Evolutionary conservation across 2,797 vertebrate genomes (phyloP).

Genomic region (Gorsachius magnificus): DNA sequence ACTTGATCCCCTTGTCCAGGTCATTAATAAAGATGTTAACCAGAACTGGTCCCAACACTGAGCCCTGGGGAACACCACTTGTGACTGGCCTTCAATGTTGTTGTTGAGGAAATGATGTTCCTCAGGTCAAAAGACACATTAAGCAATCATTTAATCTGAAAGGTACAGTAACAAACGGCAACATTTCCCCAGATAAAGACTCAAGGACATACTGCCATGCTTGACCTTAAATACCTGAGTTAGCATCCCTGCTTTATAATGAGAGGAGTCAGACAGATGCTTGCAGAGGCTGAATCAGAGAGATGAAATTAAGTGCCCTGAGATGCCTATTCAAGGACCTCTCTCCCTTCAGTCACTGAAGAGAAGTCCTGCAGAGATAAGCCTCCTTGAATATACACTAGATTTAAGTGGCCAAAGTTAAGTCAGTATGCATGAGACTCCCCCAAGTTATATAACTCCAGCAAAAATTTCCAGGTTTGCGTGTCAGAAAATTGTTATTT

Average conservation of each 20-base stretch:
- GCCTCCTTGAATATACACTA: not conserved
- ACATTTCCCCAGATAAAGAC: not conserved
- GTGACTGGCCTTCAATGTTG: too few species aligned
- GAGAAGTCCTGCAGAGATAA: slow-evolving; percentile 2
- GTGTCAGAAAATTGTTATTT: not conserved
- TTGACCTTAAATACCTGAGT: slow-evolving; percentile 12
- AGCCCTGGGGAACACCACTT: too few species aligned
- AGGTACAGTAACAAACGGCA: not conserved
- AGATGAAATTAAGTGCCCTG: not conserved
- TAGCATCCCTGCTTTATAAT: not conserved
- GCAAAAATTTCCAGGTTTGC: not conserved
- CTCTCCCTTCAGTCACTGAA: not conserved
- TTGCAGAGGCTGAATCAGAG: not conserved
- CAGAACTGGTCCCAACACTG: too few species aligned
- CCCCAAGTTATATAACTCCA: not conserved
- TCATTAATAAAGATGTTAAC: too few species aligned
- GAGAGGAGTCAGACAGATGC: not conserved
- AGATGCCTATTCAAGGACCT: not conserved
- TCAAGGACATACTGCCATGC: not conserved
- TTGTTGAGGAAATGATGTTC: not conserved
- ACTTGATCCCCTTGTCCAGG: too few species aligned
- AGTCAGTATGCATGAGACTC: not conserved
- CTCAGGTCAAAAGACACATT: not conserved
- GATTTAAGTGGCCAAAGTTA: not conserved
- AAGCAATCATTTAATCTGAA: not conserved